phyloP scores from a whole-genome alignment of 2,113 vertebrate species.

The Acrocephalus kingi region DNA sequence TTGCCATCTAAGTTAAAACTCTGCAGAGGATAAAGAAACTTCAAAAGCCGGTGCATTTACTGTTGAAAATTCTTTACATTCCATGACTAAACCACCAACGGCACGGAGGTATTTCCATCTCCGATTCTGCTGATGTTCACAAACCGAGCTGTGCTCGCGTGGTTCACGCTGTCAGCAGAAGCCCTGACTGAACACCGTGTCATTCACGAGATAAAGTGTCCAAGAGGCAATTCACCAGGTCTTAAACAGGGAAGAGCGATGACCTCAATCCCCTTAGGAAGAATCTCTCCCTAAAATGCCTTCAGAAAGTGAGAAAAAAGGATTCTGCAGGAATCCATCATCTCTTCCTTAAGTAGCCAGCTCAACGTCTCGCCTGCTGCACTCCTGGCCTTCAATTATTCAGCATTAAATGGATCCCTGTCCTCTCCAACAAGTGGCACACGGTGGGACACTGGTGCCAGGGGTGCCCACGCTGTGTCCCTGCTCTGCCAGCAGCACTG shows the following conservation, averaged over 20 bases:
- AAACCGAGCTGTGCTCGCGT: not conserved
- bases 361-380: not conserved
- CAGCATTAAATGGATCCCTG: not conserved
- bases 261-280: slow-evolving; percentile 51
- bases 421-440: not conserved
- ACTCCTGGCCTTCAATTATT: not conserved
- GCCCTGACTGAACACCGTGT: slow-evolving; percentile 1
- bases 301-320: not conserved
- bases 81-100: slow-evolving; percentile 48
- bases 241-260: slow-evolving; percentile 5
- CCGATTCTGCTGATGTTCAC: slow-evolving; percentile 60
- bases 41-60: slow-evolving; percentile 52
- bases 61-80: slow-evolving; percentile 64
- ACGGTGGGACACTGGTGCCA: accelerated
- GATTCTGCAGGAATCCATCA: slow-evolving; percentile 27
- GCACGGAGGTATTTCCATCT: not conserved
- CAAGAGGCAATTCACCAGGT: slow-evolving; percentile 37
- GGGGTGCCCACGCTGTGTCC: accelerated
- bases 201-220: slow-evolving; percentile 6
- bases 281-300: slow-evolving; percentile 8
- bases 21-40: slow-evolving; percentile 53
- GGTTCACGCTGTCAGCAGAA: slow-evolving; percentile 44
- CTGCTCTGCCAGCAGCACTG: not conserved
- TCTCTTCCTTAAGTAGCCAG: not conserved
- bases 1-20: slow-evolving; percentile 35